Percentiles rank a stretch among this genome's conserved stretches.
Conservation (phyloP, 2,888 invertebrate genomes). For the Tanytarsus gracilentus region DNA sequence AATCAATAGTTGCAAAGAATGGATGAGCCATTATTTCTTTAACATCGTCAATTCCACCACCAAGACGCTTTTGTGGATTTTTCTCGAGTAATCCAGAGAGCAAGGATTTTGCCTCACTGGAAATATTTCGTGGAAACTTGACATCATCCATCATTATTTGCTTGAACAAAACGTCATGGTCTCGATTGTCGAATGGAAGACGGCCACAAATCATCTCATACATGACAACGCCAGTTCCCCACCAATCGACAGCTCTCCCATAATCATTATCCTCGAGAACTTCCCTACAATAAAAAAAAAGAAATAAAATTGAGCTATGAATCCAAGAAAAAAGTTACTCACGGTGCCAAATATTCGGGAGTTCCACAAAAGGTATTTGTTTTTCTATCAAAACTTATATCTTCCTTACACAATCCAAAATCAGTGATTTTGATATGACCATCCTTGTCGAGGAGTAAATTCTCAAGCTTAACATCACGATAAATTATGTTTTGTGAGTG, state of each 20-base stretch:
- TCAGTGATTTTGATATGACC: slow-evolving; percentile 99
- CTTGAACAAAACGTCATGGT: slow-evolving; percentile 94
- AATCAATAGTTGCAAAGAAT: slow-evolving; percentile 92
- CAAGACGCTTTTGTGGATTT: slow-evolving; percentile 78
- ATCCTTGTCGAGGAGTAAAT: slow-evolving; percentile 93
- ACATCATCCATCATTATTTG: slow-evolving; percentile 90
- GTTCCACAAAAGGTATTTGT: slow-evolving; percentile 97
- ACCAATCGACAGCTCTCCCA: slow-evolving; percentile 91
- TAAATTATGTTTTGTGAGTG: slow-evolving; percentile 94
- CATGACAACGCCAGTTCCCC: slow-evolving; percentile 98
- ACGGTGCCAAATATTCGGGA: slow-evolving; percentile 92
- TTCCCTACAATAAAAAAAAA: slow-evolving; percentile 41
- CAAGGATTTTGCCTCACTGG: slow-evolving; percentile 77
- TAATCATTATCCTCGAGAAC: slow-evolving; percentile 96
- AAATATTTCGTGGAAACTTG: slow-evolving; percentile 84
- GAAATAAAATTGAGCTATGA: too few species aligned
- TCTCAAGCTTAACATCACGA: slow-evolving; percentile 97
- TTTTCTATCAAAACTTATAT: slow-evolving; percentile 91
- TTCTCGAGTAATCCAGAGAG: slow-evolving; percentile 84
- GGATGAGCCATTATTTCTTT: slow-evolving; percentile 89
- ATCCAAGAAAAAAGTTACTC: slow-evolving; percentile 56
- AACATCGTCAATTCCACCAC: slow-evolving; percentile 92
- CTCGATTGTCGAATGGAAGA: slow-evolving; percentile 95
- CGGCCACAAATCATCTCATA: slow-evolving; percentile 99
- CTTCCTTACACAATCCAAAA: slow-evolving; percentile 99